Evolutionary conservation across 1,140 invertebrate genomes (phyloP).

Genomic region (Trinorchestia longiramus): DNA sequence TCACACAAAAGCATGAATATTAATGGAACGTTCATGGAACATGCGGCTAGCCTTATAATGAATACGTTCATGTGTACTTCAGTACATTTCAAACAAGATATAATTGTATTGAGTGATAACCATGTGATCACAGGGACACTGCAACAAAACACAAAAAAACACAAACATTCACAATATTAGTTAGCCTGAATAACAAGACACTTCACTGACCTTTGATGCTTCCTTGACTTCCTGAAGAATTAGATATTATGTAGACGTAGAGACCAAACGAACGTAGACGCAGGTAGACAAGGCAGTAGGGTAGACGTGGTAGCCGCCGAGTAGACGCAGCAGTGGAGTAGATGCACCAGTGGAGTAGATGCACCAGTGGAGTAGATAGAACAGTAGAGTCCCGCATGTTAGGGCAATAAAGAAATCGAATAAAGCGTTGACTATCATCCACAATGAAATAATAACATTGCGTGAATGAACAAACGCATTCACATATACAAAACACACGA

Average conservation of each 20-base stretch:
- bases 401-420: background rate
- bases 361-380: background rate
- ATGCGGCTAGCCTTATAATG: too few species aligned
- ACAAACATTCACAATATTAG: background rate
- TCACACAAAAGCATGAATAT: too few species aligned
- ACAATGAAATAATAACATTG: background rate
- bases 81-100: too few species aligned
- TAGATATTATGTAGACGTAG: background rate
- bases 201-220: conserved; percentile 80
- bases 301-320: background rate
- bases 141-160: conserved; percentile 19
- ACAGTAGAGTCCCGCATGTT: background rate
- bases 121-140: too few species aligned
- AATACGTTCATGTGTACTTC: too few species aligned
- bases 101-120: too few species aligned
- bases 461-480: background rate
- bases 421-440: background rate
- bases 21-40: too few species aligned
- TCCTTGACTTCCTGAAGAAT: conserved; percentile 80
- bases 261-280: background rate
- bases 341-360: background rate
- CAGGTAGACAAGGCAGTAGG: background rate
- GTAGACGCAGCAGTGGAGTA: background rate
- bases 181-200: background rate
- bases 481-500: background rate